Evolutionary conservation across 1,140 invertebrate genomes (phyloP).

Genomic region (Papilio aristodemus): DNA sequence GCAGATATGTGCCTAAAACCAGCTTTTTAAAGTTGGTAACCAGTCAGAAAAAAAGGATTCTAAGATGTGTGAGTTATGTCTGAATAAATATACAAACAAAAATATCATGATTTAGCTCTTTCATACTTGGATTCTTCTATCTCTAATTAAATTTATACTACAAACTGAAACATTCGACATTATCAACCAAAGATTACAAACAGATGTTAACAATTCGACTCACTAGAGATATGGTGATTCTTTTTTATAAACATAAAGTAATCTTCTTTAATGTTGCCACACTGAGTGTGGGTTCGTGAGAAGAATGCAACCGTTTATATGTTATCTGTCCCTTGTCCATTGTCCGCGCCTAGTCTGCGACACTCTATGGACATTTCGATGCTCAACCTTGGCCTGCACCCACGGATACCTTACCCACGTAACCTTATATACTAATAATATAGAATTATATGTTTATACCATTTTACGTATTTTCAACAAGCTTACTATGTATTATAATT

Average conservation of each 20-base stretch:
- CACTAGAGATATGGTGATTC: slow-evolving; percentile 3
- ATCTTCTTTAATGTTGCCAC: slow-evolving; percentile 1
- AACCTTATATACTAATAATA: slow-evolving; percentile 12
- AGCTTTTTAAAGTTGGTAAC: too few species aligned
- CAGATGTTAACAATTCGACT: slow-evolving; percentile 12
- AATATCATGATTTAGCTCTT: background rate
- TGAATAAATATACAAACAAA: too few species aligned
- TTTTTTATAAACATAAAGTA: background rate
- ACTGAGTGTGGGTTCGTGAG: slow-evolving; percentile 11
- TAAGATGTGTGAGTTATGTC: too few species aligned
- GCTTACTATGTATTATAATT: too few species aligned
- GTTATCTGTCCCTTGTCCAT: slow-evolving; percentile 22
- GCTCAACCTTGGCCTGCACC: slow-evolving; percentile 18
- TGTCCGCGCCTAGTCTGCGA: slow-evolving; percentile 12
- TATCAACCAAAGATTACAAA: background rate
- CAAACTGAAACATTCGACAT: background rate
- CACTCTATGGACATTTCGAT: slow-evolving; percentile 19
- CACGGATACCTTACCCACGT: background rate
- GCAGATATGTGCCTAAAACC: too few species aligned
- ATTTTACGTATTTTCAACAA: background rate
- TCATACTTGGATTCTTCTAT: background rate
- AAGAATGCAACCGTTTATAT: slow-evolving; percentile 17
- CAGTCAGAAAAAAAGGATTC: too few species aligned
- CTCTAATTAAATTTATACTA: background rate
- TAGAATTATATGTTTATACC: background rate